Evolutionary conservation across 2,113 vertebrate genomes (phyloP), one percentile per base, ranked within the genome.

Genomic region (Hydropotes inermis): DNA sequence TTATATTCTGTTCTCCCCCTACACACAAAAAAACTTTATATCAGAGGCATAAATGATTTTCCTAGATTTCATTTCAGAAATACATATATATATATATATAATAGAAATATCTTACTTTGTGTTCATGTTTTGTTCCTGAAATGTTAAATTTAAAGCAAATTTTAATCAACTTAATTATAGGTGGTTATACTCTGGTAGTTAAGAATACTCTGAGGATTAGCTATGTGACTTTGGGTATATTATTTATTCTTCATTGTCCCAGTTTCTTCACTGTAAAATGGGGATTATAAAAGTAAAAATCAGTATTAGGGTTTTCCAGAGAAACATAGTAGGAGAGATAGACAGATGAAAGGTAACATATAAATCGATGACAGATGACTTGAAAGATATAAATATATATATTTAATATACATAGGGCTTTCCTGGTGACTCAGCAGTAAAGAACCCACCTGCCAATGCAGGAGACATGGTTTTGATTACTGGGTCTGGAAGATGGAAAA

Each of bases 1-100:
- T 52, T 90, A 28, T 1, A 9, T 55, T 84, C 50, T 89, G 19
- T 76, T 93, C 19, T 33, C 78, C 28, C 45, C 30, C 47, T 17
- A 14, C 30, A 43, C 6, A 0, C 0, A 55, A 12, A 74, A 57
- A 57, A 52, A 43, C 7, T 79, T 52, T 52, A 60, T 55, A 93
- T 94, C 50, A 52, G 55, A 84, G 5, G 74, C 23, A 60, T 88
- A 97, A 86, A 50, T 87, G 13, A 61, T 93, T 88, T 92, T 88
- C 85, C 81, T 96, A 85, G 52, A 61, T 45, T 52, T 36, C 19
- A 94, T 39, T 88, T 91, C 79, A 90, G 57, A 94, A 94, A 92
- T 89, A 64, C 16, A 60, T 33, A n/a, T n/a, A 39, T 39, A 90
- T 45, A 90, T 33, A 45, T 45, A 90, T 45, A 90, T 12, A 36